A percentile compares a stretch with the other conserved stretches of the same genome.
Evolutionary conservation across 1,140 invertebrate species (phyloP).

Genomic region (Cydia amplana): DNA sequence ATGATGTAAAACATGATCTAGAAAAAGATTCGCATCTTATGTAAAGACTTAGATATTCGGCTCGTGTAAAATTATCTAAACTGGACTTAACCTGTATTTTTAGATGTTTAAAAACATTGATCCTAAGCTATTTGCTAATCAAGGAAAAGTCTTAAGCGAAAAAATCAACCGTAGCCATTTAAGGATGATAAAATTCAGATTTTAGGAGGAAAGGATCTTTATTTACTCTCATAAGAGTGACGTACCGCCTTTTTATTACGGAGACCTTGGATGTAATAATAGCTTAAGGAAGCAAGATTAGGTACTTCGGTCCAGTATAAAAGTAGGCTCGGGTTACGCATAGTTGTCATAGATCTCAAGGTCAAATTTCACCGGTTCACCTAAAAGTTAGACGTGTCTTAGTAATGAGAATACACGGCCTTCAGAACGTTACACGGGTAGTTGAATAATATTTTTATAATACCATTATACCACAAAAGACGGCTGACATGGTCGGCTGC

Average conservation of each 20-base stretch:
- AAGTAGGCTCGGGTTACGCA: neutral
- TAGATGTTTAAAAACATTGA: neutral
- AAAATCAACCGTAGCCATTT: neutral
- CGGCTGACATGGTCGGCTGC: slow-evolving; percentile 21
- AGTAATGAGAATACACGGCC: neutral
- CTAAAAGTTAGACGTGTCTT: neutral
- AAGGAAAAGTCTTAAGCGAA: neutral
- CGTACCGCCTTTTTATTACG: neutral
- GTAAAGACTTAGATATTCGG: too few relatives aligned
- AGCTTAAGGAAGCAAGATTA: neutral
- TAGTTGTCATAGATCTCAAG: neutral
- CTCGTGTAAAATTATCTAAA: neutral
- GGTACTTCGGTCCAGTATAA: neutral
- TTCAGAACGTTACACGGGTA: neutral
- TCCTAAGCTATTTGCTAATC: neutral
- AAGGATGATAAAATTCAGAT: neutral
- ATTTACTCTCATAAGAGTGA: neutral
- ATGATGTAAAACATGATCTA: neutral
- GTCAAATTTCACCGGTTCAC: neutral
- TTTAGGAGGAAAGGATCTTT: neutral
- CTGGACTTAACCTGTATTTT: too few relatives aligned
- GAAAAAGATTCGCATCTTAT: neutral
- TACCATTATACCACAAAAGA: slow-evolving; percentile 28
- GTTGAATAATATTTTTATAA: slow-evolving; percentile 32
- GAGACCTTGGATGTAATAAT: neutral